These are phyloP conservation scores for Hippopotamus amphibius DNA, from an alignment of 2,113 vertebrate genomes.

Conservation along the genomic window DNA sequence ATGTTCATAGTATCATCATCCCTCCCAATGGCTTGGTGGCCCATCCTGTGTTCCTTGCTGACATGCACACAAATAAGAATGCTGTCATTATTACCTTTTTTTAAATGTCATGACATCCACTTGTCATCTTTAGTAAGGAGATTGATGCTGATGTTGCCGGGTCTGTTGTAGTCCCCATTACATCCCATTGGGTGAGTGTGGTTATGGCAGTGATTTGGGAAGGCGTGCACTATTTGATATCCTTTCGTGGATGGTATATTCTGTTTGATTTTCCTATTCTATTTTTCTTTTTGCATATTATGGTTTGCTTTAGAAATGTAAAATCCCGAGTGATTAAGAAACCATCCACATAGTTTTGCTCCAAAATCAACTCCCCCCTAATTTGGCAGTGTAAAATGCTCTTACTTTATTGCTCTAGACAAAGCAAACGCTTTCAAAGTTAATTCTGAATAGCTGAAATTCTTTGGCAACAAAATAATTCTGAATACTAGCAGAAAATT, in stretches of 20 bases:
- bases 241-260: neutral
- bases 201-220: neutral
- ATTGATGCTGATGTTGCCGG: neutral
- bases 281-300: neutral
- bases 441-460: conserved; percentile 78
- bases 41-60: neutral
- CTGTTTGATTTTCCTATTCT: neutral
- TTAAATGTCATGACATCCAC: neutral
- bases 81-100: neutral
- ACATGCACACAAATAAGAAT: neutral
- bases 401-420: conserved; percentile 59
- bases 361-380: neutral
- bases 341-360: conserved; percentile 4
- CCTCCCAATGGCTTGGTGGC: neutral
- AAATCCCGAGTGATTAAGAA: conserved; percentile 23
- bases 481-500: conserved; percentile 83
- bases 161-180: neutral
- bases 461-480: conserved; percentile 85
- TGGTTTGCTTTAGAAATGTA: neutral
- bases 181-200: neutral
- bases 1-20: neutral
- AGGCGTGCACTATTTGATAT: neutral
- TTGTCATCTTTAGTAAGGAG: neutral
- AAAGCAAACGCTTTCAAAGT: conserved; percentile 82
- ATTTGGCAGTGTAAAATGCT: conserved; percentile 22